phyloP scores from a whole-genome alignment of 2,888 invertebrate species.

The Hofmannophila pseudospretella region DNA sequence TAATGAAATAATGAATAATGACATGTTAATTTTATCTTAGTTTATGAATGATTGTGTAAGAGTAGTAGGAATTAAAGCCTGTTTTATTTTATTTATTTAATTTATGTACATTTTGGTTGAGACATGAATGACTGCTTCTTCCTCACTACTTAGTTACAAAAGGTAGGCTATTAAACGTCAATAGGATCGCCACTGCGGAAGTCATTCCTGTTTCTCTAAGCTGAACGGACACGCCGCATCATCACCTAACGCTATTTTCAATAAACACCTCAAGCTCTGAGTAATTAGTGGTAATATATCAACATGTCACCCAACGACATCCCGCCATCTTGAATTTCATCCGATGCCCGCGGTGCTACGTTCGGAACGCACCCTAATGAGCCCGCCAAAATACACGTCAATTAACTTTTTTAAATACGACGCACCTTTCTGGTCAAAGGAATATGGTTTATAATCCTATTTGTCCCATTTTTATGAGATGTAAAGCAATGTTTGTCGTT shows the following conservation, averaged over 20 bases:
- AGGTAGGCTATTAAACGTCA: not conserved
- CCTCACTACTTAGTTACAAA: too few species aligned
- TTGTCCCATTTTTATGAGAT: constrained; percentile 7
- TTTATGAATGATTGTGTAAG: too few species aligned
- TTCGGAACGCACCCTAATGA: constrained; percentile 46
- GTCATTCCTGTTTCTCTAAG: constrained; percentile 23
- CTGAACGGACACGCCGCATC: constrained; percentile 54
- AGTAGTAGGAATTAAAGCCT: too few species aligned
- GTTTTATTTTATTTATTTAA: too few species aligned
- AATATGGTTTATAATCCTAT: constrained; percentile 18
- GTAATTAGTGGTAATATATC: constrained; percentile 73
- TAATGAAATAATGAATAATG: too few species aligned
- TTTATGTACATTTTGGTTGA: too few species aligned
- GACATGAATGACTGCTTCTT: too few species aligned
- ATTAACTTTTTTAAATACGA: constrained; percentile 24
- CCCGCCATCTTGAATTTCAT: constrained; percentile 36
- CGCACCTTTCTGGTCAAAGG: constrained; percentile 3
- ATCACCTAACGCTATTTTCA: constrained; percentile 65
- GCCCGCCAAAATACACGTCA: constrained; percentile 50
- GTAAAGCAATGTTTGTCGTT: constrained; percentile 15
- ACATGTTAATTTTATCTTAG: too few species aligned
- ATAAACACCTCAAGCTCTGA: constrained; percentile 67
- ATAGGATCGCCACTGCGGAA: constrained; percentile 15
- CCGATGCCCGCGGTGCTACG: constrained; percentile 13
- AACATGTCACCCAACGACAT: constrained; percentile 50